Percentiles rank a stretch among this genome's conserved stretches.
Conservation (phyloP, 2,113 vertebrate genomes). For the Chaenocephalus aceratus region DNA sequence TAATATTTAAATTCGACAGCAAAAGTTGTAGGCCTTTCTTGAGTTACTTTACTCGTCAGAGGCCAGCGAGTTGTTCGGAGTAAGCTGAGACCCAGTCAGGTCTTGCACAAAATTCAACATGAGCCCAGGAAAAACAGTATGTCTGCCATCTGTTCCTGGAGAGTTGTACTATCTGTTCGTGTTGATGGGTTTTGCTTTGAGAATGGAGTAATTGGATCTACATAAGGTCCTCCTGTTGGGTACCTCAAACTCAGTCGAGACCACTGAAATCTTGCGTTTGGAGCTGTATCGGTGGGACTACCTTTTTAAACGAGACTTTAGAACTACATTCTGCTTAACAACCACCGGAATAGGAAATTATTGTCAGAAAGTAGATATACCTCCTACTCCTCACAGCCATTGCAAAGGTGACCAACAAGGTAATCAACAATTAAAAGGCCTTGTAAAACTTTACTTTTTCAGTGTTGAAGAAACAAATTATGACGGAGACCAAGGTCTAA, state of each 20-base stretch:
- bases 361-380: background rate
- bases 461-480: background rate
- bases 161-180: background rate
- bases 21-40: background rate
- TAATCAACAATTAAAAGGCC: background rate
- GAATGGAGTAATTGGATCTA: conserved; percentile 41
- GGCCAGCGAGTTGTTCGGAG: background rate
- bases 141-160: conserved; percentile 9
- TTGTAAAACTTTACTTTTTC: background rate
- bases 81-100: background rate
- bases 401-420: background rate
- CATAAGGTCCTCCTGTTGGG: background rate
- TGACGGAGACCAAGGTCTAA: background rate
- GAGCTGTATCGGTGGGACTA: background rate
- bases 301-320: conserved; percentile 27
- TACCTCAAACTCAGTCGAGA: background rate
- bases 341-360: background rate
- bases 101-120: background rate
- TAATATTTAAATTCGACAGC: no score
- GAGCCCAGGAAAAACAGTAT: background rate
- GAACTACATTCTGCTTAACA: background rate
- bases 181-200: conserved; percentile 21
- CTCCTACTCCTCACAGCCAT: background rate
- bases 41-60: background rate
- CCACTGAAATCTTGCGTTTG: conserved; percentile 2